Evolutionary conservation across 2,888 invertebrate genomes (phyloP).

Genomic region (Hoplodrina ambigua): DNA sequence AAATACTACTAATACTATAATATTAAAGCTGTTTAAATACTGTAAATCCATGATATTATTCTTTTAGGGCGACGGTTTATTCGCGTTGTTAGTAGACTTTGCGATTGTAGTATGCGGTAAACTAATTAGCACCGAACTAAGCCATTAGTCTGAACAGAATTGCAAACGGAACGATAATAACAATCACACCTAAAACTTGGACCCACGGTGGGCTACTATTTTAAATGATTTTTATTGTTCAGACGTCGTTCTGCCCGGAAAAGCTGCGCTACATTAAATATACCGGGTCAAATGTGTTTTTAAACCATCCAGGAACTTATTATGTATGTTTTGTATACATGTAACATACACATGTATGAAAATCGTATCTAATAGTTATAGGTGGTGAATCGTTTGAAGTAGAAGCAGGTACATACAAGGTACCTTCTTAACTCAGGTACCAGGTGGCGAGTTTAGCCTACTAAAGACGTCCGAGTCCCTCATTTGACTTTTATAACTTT

Average conservation of each 20-base stretch:
- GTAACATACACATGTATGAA: no score
- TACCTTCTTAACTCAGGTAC: conserved; percentile 7
- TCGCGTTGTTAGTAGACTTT: conserved; percentile 7
- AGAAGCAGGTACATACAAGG: conserved; percentile 21
- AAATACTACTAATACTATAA: no score
- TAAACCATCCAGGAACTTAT: no score
- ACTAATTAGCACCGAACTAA: conserved; percentile 24
- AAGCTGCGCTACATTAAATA: no score
- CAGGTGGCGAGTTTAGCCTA: conserved; percentile 35
- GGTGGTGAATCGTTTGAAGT: conserved; percentile 8
- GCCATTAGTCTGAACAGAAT: conserved; percentile 12
- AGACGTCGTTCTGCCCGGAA: no score
- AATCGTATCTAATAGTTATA: background rate
- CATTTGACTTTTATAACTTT: conserved; percentile 54
- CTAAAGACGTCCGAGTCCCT: conserved; percentile 42
- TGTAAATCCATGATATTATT: background rate
- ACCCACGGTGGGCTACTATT: no score
- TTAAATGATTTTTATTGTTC: no score
- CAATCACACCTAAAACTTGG: no score
- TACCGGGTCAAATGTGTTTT: no score
- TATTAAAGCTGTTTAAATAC: background rate
- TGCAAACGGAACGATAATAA: conserved; percentile 14
- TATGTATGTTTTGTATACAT: no score
- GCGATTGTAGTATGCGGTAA: conserved; percentile 16
- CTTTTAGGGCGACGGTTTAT: conserved; percentile 10